Evolutionary conservation across 2,797 vertebrate species (phyloP).

Genomic region (Triplophysa yarkandensis): DNA sequence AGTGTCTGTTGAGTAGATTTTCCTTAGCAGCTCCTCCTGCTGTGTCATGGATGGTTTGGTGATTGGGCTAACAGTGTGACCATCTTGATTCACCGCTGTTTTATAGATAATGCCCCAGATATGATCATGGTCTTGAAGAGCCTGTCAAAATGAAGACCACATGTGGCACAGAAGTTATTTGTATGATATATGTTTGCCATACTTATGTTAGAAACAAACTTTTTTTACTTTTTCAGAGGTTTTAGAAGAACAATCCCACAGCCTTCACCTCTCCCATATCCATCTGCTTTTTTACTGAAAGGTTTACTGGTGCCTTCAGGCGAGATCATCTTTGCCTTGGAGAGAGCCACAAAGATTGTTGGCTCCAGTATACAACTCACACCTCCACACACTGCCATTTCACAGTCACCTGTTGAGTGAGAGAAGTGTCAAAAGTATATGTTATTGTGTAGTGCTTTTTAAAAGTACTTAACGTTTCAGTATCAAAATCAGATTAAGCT

Average conservation of each 20-base stretch:
- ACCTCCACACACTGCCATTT: slow-evolving; percentile 85
- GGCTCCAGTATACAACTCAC: slow-evolving; percentile 83
- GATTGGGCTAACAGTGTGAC: slow-evolving; percentile 78
- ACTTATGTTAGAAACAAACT: slow-evolving; percentile 12
- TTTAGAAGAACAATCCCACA: slow-evolving; percentile 83
- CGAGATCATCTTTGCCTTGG: slow-evolving; percentile 88
- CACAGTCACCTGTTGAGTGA: slow-evolving; percentile 78
- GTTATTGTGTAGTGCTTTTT: too few species aligned
- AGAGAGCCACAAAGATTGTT: slow-evolving; percentile 79
- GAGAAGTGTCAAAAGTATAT: not conserved
- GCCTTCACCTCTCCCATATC: slow-evolving; percentile 88
- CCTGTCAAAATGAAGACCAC: slow-evolving; percentile 66
- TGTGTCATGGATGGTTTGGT: slow-evolving; percentile 83
- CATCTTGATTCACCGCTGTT: slow-evolving; percentile 86
- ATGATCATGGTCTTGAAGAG: slow-evolving; percentile 77
- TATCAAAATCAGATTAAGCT: too few species aligned
- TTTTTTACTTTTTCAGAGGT: slow-evolving; percentile 75
- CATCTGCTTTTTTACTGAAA: slow-evolving; percentile 80
- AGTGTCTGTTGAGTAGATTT: slow-evolving; percentile 73
- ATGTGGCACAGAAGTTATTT: not conserved
- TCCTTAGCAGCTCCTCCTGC: slow-evolving; percentile 80
- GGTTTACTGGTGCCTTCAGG: slow-evolving; percentile 83
- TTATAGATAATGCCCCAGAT: slow-evolving; percentile 84
- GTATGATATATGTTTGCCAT: slow-evolving; percentile 72
- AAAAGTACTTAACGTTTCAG: too few species aligned